Percentiles rank a stretch among this genome's conserved stretches.
Conservation (phyloP, 2,888 invertebrate species). For the Acrocera orbiculus region DNA sequence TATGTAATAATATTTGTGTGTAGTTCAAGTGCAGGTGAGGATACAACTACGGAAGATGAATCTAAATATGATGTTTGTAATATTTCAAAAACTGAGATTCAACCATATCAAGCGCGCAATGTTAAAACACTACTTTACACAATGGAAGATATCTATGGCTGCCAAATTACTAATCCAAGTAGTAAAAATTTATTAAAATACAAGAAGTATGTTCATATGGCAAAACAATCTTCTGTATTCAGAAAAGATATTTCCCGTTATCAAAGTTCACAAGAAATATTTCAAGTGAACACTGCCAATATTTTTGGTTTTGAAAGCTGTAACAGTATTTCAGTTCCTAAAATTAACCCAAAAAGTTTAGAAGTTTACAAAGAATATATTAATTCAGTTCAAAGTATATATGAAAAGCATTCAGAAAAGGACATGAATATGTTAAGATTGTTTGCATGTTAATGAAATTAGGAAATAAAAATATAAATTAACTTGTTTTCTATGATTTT, state of each 20-base stretch:
- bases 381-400: slow-evolving; percentile 16
- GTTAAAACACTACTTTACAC: slow-evolving; percentile 23
- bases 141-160: slow-evolving; percentile 27
- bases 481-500: too few relatives aligned
- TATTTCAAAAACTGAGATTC: neutral
- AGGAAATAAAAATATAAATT: too few relatives aligned
- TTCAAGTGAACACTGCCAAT: too few relatives aligned
- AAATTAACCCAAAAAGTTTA: slow-evolving; percentile 21
- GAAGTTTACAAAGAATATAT: slow-evolving; percentile 26
- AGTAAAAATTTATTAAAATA: slow-evolving; percentile 24
- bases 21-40: slow-evolving; percentile 47
- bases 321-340: slow-evolving; percentile 23
- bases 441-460: too few relatives aligned
- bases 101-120: slow-evolving; percentile 15
- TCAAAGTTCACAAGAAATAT: too few relatives aligned
- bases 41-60: slow-evolving; percentile 58
- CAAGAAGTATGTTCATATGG: slow-evolving; percentile 27
- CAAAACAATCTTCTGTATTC: slow-evolving; percentile 18
- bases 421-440: slow-evolving; percentile 8
- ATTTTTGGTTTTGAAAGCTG: too few relatives aligned
- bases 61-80: slow-evolving; percentile 16
- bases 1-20: neutral
- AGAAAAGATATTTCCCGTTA: slow-evolving; percentile 4
- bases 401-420: slow-evolving; percentile 6
- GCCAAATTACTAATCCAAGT: slow-evolving; percentile 21